Evolutionary conservation across 2,113 vertebrate genomes (phyloP).

Genomic region (Cyprinodon brontotheroides): DNA sequence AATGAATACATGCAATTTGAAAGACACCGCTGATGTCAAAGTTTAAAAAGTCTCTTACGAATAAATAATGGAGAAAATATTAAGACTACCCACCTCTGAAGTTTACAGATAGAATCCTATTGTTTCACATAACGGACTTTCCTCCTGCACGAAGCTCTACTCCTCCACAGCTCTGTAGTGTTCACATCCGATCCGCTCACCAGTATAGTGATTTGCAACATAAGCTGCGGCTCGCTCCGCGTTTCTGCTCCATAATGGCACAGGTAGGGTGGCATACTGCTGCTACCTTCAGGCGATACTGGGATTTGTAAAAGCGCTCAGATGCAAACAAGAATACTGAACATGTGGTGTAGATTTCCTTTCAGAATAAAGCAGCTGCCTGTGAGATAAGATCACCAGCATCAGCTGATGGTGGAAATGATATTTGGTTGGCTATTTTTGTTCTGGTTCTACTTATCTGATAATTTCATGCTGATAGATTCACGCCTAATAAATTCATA

Average conservation of each 20-base stretch:
- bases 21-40: slow-evolving; percentile 26
- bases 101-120: slow-evolving; percentile 59
- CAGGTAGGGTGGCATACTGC: slow-evolving; percentile 52
- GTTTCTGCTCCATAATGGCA: slow-evolving; percentile 41
- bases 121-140: slow-evolving; percentile 11
- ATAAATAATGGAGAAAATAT: background rate
- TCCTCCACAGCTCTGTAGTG: slow-evolving; percentile 22
- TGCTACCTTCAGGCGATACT: slow-evolving; percentile 58
- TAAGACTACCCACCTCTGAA: slow-evolving; percentile 41
- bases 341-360: background rate
- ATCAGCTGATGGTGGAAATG: slow-evolving; percentile 35
- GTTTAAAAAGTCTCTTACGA: slow-evolving; percentile 23
- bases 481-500: background rate
- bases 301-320: slow-evolving; percentile 4
- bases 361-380: slow-evolving; percentile 14
- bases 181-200: slow-evolving; percentile 34
- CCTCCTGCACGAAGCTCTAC: slow-evolving; percentile 31
- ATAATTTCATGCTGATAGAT: background rate
- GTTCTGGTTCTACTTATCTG: slow-evolving; percentile 8
- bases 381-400: slow-evolving; percentile 26
- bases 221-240: slow-evolving; percentile 20
- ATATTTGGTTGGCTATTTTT: background rate
- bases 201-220: slow-evolving; percentile 36
- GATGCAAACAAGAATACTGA: background rate
- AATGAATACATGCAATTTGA: background rate